phyloP scores from a whole-genome alignment of 2,797 vertebrate species.

The Ceryle rudis region DNA sequence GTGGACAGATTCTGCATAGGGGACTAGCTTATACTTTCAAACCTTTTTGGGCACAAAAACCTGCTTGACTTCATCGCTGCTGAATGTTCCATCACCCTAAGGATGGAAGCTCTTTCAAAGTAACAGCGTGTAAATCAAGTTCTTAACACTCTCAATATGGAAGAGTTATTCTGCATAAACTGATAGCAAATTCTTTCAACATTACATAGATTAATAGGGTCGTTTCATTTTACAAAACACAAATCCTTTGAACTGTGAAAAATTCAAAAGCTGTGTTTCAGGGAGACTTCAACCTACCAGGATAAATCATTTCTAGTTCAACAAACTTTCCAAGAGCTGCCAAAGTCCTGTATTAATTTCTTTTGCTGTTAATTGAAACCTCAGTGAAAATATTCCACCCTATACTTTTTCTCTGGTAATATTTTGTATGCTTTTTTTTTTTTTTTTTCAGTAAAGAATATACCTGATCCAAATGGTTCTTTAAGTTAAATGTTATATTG shows the following conservation, averaged over 20 bases:
- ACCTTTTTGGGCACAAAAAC: not conserved
- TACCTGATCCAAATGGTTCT: not conserved
- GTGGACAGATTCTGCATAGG: not conserved
- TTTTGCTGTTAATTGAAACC: not conserved
- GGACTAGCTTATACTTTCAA: not conserved
- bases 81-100: not conserved
- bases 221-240: not conserved
- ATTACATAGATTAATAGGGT: not conserved
- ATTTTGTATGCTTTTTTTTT: too few species aligned
- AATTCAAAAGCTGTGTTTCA: not conserved
- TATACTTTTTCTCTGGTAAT: not conserved
- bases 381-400: not conserved
- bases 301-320: not conserved
- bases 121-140: not conserved
- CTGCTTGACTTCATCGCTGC: not conserved
- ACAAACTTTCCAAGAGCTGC: not conserved
- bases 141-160: not conserved
- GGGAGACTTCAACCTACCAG: not conserved
- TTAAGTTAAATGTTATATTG: not conserved
- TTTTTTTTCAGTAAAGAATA: not conserved
- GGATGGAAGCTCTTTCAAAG: not conserved
- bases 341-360: not conserved
- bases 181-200: not conserved
- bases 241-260: not conserved
- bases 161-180: not conserved